Percentiles rank a stretch among this genome's conserved stretches.
These are phyloP conservation scores for Meloidogyne exigua DNA, from an alignment of 1,140 invertebrate species.

Conservation along the genomic window DNA sequence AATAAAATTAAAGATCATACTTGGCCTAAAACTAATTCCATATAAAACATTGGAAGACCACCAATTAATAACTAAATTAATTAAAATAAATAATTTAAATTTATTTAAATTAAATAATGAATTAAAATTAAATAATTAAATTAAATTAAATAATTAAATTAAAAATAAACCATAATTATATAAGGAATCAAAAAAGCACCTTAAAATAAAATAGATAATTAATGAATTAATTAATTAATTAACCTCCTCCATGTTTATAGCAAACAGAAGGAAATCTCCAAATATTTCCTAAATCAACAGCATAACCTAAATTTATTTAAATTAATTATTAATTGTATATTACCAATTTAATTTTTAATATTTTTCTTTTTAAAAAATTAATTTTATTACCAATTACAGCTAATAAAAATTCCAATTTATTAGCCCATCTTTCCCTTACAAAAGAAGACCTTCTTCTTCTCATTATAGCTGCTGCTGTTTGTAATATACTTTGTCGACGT, in stretches of 20 bases:
- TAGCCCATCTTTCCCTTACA: slow-evolving; percentile 72
- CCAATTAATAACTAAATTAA: slow-evolving; percentile 74
- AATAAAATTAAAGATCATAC: slow-evolving; percentile 29
- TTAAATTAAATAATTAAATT: too few relatives aligned
- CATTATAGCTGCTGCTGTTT: not conserved
- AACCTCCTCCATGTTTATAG: slow-evolving; percentile 66
- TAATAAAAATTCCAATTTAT: slow-evolving; percentile 86
- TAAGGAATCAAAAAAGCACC: slow-evolving; percentile 96
- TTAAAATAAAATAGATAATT: slow-evolving; percentile 65
- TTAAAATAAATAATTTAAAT: not conserved
- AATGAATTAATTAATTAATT: not conserved
- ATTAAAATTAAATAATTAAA: too few relatives aligned
- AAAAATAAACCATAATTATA: slow-evolving; percentile 73
- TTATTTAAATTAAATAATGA: not conserved
- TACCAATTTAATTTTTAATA: too few relatives aligned
- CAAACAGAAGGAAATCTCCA: slow-evolving; percentile 71
- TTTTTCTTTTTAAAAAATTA: slow-evolving; percentile 64
- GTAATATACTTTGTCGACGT: slow-evolving; percentile 9
- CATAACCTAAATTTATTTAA: slow-evolving; percentile 32
- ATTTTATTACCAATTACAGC: slow-evolving; percentile 76
- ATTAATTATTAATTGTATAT: too few relatives aligned
- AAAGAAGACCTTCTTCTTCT: slow-evolving; percentile 32
- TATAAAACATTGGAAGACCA: slow-evolving; percentile 84
- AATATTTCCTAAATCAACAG: slow-evolving; percentile 73
- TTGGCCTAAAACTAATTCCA: slow-evolving; percentile 77